Base-by-base conservation (phyloP, 1,140 invertebrate species). In the Berghia stephanieae region DNA sequence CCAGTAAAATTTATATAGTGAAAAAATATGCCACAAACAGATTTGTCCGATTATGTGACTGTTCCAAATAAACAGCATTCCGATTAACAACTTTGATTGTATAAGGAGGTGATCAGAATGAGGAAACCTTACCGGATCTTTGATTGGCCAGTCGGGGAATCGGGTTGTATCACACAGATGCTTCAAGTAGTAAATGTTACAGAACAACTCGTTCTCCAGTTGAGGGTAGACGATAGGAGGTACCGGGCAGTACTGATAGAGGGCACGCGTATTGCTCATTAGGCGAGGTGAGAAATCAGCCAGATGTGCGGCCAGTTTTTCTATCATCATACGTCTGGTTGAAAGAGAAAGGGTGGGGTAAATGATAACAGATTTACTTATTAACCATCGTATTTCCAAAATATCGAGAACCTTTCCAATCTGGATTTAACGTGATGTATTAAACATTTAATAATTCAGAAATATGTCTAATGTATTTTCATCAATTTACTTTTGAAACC, bases 81-180 rank as follows among this genome's bases (percentile, higher is more conserved):
- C n/a, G n/a, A n/a, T n/a, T n/a, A n/a, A n/a, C n/a, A n/a, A n/a
- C n/a, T n/a, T n/a, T n/a, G n/a, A n/a, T n/a, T n/a, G n/a, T n/a
- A n/a, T n/a, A n/a, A n/a, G n/a, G n/a, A n/a, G n/a, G n/a, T n/a
- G n/a, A n/a, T n/a, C n/a, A n/a, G n/a, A n/a, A n/a, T n/a, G n/a
- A n/a, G n/a, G n/a, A n/a, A n/a, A n/a, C n/a, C 87, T 88, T 87
- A 98, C 97, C 6, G 98, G 97, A 85, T 99, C 95, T 42, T 94
- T 93, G 83, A 99, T 98, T 4, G 96, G 96, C 98, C 98, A 99
- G 87, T 99, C 93, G 18, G 96, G 96, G 90, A 99, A 99, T 81
- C 88, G 86, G n/a, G 91, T 89, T 2, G 92, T 94, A 91, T 99
- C 97, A 90, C 97, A 99, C 66, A 99, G 91, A 91, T 99, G 97